Conservation (phyloP, 2,888 invertebrate species). For the Cheilosia impressa region DNA sequence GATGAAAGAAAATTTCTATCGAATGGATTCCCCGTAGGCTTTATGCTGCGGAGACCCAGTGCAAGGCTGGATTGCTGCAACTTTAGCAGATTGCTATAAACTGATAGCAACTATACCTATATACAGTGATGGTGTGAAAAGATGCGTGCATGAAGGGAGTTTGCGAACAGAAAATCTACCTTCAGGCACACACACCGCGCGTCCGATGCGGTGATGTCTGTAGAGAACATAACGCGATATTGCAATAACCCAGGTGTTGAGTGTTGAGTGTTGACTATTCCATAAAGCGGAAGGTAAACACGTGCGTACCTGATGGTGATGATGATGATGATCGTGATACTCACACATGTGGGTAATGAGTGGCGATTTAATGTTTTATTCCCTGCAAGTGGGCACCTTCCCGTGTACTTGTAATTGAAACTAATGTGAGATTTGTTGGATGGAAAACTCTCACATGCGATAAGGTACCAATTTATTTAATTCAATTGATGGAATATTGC, state of each 20-base stretch:
- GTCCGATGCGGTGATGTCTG: slow-evolving; percentile 21
- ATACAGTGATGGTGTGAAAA: slow-evolving; percentile 63
- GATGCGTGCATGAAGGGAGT: slow-evolving; percentile 64
- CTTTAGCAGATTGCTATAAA: slow-evolving; percentile 41
- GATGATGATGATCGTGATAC: slow-evolving; percentile 26
- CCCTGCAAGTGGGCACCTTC: neutral
- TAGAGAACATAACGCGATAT: slow-evolving; percentile 55
- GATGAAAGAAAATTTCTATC: slow-evolving; percentile 62
- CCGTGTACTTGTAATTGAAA: slow-evolving; percentile 18
- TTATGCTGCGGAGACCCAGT: neutral
- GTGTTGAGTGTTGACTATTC: slow-evolving; percentile 30
- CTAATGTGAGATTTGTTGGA: slow-evolving; percentile 16
- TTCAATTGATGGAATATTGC: neutral
- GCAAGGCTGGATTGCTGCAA: slow-evolving; percentile 1
- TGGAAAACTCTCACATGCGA: neutral
- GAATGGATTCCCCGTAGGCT: slow-evolving; percentile 48
- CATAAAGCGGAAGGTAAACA: slow-evolving; percentile 44
- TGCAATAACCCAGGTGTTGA: slow-evolving; percentile 45
- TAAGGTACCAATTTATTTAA: neutral
- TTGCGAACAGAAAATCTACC: slow-evolving; percentile 12
- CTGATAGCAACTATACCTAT: slow-evolving; percentile 35
- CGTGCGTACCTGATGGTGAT: slow-evolving; percentile 49
- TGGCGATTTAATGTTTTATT: slow-evolving; percentile 8
- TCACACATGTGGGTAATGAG: slow-evolving; percentile 1
- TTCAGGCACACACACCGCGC: slow-evolving; percentile 7